Base-by-base conservation (phyloP, 1,140 invertebrate genomes). In the Trichonephila clavata region DNA sequence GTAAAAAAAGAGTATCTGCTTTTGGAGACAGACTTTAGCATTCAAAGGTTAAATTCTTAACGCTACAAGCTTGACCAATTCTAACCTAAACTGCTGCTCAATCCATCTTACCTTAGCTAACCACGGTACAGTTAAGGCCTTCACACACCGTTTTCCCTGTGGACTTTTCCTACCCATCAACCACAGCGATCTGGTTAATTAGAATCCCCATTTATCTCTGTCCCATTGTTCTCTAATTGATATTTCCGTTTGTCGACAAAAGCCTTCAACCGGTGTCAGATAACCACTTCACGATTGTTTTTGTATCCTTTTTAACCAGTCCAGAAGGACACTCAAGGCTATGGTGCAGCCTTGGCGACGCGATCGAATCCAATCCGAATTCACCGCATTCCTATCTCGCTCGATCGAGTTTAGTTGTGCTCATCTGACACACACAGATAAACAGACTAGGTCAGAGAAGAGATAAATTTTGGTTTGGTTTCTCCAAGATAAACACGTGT, bases 351-450 rank as follows among this genome's bases (percentile, higher is more conserved):
- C 68, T 77, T 77, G 71, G 32, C 71, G 71, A 77, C 68, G 32
- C 0, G 71, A 77, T 77, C 27, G 71, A 77, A 77, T 32, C 27
- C 24, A 32, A 77, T 39, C 71, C 32, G 32, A 77, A 77, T 77
- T 77, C 68, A 32, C 71, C 71, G 32, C 71, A 77, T 77, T 77
- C 71, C 71, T 32, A 77, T 77, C 68, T 16, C 27, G 68, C 18
- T 77, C 68, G 68, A 77, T 77, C 68, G 71, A 77, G 20, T 21
- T 32, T 18, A 77, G n/a, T 18, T 27, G 71, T 20, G 18, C 27
- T 77, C 18, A 27, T 77, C 27, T 77, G 71, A 32, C 71, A 77
- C 71, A 32, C 71, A 77, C 71, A 77, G 71, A 77, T 77, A 77
- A 77, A 77, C 71, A 77, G 27, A 32, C 71, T 77, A 18, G 71